Percentiles rank a stretch among this genome's conserved stretches.
phyloP scores from a whole-genome alignment of 2,888 invertebrate genomes.

The Meteorus cinctellus region DNA sequence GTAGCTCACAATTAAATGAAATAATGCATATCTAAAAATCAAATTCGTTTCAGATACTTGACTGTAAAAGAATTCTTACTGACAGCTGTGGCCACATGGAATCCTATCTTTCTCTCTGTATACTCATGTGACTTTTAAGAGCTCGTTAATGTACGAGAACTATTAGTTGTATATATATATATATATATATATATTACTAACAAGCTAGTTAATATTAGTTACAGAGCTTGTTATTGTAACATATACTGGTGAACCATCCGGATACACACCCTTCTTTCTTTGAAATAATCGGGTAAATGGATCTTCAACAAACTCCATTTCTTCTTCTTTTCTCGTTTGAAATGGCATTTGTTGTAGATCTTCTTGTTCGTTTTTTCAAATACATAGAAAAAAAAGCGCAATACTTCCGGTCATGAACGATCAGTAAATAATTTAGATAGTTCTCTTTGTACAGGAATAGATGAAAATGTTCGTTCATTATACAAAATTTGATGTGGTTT shows the following conservation, averaged over 20 bases:
- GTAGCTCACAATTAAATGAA: too few species aligned
- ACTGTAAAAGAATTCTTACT: constrained; percentile 53
- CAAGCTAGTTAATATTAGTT: constrained; percentile 72
- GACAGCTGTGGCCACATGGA: constrained; percentile 71
- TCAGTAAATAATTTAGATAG: not conserved
- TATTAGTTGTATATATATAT: constrained; percentile 61
- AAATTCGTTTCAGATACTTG: constrained; percentile 17
- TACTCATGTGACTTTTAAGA: constrained; percentile 65
- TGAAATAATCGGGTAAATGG: not conserved
- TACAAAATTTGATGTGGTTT: not conserved
- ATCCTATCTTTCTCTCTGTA: constrained; percentile 63
- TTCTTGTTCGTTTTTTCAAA: not conserved
- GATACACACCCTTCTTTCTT: constrained; percentile 30
- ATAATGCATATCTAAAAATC: not conserved
- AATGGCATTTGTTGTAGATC: not conserved
- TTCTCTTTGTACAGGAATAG: not conserved
- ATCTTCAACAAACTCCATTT: not conserved
- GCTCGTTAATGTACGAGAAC: constrained; percentile 69
- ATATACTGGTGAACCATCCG: constrained; percentile 43
- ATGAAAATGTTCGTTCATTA: not conserved
- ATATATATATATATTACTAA: constrained; percentile 66
- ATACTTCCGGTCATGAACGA: not conserved
- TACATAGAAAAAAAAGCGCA: not conserved
- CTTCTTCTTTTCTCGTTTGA: not conserved
- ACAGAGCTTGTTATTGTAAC: constrained; percentile 70